Conservation (phyloP, 2,113 vertebrate species). For the Psittacara wagleri region DNA sequence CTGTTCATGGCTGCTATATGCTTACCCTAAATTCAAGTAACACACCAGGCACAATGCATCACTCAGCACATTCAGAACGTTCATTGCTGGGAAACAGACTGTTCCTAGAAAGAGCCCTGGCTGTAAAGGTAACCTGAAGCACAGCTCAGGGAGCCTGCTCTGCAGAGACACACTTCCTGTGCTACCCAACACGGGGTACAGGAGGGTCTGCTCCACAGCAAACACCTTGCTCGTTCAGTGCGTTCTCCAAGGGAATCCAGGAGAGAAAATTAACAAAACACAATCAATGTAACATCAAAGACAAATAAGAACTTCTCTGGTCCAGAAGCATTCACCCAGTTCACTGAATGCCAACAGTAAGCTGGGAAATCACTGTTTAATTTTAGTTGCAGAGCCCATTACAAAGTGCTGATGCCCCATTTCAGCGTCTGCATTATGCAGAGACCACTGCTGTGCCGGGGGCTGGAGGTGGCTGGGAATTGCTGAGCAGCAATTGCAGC, state of each 20-base stretch:
- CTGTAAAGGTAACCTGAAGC: background rate
- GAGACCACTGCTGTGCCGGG: background rate
- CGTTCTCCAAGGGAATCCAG: rapidly evolving
- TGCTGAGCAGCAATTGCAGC: background rate
- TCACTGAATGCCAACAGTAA: background rate
- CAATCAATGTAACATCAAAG: background rate
- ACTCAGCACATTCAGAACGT: rapidly evolving
- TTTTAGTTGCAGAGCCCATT: slow-evolving; percentile 27
- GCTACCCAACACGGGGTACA: rapidly evolving
- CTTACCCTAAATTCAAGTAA: background rate
- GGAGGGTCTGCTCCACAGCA: rapidly evolving
- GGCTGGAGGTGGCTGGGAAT: background rate
- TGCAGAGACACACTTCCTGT: rapidly evolving
- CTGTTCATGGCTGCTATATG: rapidly evolving
- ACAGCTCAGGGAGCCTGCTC: background rate
- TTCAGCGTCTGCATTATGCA: background rate
- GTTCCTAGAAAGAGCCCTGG: background rate
- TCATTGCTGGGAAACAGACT: background rate
- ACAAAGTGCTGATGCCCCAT: slow-evolving; percentile 40
- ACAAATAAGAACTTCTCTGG: background rate
- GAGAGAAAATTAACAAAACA: background rate
- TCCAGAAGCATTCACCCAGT: background rate
- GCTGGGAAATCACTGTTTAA: background rate
- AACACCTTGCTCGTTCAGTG: rapidly evolving
- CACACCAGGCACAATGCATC: background rate